Evolutionary conservation across 2,888 invertebrate genomes (phyloP).

Genomic region (Muscina levida): DNA sequence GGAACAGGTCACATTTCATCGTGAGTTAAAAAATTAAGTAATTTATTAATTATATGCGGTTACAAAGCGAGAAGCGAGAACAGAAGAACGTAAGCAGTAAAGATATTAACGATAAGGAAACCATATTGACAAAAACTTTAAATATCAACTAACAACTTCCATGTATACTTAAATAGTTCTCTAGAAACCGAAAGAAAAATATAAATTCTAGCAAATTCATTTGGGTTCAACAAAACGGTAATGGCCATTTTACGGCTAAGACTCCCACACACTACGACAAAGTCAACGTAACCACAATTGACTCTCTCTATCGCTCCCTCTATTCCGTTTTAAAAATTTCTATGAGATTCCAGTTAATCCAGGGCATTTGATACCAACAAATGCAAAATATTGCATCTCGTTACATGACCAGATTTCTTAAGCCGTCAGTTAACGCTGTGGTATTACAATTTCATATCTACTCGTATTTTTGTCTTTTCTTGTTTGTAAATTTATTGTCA

Average conservation of each 20-base stretch:
- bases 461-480: no score
- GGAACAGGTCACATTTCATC: conserved; percentile 28
- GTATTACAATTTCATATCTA: background rate
- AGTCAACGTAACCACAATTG: no score
- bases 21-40: conserved; percentile 16
- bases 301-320: no score
- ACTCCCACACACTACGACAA: conserved; percentile 21
- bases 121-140: background rate
- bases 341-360: conserved; percentile 22
- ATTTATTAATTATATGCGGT: conserved; percentile 22
- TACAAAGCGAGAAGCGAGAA: background rate
- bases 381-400: background rate
- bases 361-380: conserved; percentile 13
- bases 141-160: no score
- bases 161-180: no score
- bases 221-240: conserved; percentile 19
- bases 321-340: background rate
- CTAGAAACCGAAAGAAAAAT: background rate
- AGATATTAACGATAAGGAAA: conserved; percentile 1
- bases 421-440: background rate
- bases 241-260: conserved; percentile 10
- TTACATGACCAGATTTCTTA: background rate
- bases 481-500: conserved; percentile 20
- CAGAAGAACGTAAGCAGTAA: background rate
- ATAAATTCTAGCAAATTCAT: conserved; percentile 3